Evolutionary conservation across 2,888 invertebrate species (phyloP), one percentile per base, ranked within the genome.

Genomic region (Meteorus cinctellus): DNA sequence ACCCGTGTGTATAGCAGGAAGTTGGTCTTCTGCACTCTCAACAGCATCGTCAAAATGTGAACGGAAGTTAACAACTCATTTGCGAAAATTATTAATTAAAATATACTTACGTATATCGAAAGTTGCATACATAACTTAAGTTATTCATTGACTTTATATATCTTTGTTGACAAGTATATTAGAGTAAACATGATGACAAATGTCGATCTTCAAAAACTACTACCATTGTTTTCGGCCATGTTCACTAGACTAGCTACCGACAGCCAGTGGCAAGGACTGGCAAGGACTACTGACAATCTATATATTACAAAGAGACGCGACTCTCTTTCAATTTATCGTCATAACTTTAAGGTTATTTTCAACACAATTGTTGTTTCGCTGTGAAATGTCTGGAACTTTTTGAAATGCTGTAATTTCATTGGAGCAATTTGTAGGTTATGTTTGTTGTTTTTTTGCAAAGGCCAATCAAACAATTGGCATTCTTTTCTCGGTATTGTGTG

Each of bases 151-250:
- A 73, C 73, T 71, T 77, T 77, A 80, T 81, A 77, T 41, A 81
- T 82, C 79, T 86, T 84, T 86, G 85, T 86, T 86, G 86, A 86
- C 86, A 86, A 86, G 79, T 83, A 75, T 68, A 66, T 70, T 48
- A 55, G 59, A 55, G 24, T 73, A 77, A 77, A 79, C 82, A 81
- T 78, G n/a, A 55, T 19, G 55, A 76, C 79, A 84, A 80, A 81
- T 55, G 79, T 82, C 81, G 78, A 79, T 81, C 86, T 84, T 76
- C 75, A 76, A 72, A 48, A 72, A 85, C 78, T 79, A 85, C 80
- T 83, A 83, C 85, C 84, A 86, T 86, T 86, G 86, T 86, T 85
- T 83, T 84, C 86, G 82, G 84, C 86, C 86, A 86, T 86, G 83
- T 86, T 86, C 85, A 83, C 83, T 84, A 82, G 83, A 86, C 85